Base-by-base conservation (phyloP, 2,888 invertebrate species). In the Holacanthella duospinosa region DNA sequence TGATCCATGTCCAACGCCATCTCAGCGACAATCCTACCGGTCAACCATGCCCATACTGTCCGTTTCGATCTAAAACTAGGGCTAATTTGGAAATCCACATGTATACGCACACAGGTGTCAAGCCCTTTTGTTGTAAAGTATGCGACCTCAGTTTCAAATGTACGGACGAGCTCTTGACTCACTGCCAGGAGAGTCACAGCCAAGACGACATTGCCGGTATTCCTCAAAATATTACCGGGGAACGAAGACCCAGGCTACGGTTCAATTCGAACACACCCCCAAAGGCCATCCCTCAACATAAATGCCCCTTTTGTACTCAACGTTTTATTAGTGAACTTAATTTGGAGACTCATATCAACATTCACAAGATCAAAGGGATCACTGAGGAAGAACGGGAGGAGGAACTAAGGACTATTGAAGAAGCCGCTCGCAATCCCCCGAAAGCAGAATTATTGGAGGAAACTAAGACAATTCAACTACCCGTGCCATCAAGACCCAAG, bases 141-240 rank as follows among this genome's bases (percentile, higher is more conserved):
- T 48, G 48, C n/a, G 48, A 48, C 48, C n/a, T 48, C 21, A 48
- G 48, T 21, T 48, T 48, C 48, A 48, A 48, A 21, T 48, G 16
- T 4, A 48, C 21, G 21, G 21, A 48, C 4, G 21, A 48, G 4
- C 12, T 48, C 19, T 21, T 48, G 48, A 21, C 12, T n/a, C 48
- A 48, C 48, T 48, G 48, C 21, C 19, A 21, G 21, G 4, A 4
- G 6, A n/a, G 48, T 21, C 48, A 48, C n/a, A 48, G 36, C 16
- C 36, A 9, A 48, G 48, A 48, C 16, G 19, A 48, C 12, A 21
- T 9, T 21, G 48, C 36, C 9, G n/a, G n/a, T n/a, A n/a, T n/a
- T n/a, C n/a, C n/a, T n/a, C n/a, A n/a, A n/a, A n/a, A n/a, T n/a
- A n/a, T n/a, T n/a, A 16, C 36, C 6, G 36, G 36, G 36, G 16